These are phyloP conservation scores for Ischnura elegans DNA, from an alignment of 2,888 invertebrate genomes.

Conservation along the genomic window DNA sequence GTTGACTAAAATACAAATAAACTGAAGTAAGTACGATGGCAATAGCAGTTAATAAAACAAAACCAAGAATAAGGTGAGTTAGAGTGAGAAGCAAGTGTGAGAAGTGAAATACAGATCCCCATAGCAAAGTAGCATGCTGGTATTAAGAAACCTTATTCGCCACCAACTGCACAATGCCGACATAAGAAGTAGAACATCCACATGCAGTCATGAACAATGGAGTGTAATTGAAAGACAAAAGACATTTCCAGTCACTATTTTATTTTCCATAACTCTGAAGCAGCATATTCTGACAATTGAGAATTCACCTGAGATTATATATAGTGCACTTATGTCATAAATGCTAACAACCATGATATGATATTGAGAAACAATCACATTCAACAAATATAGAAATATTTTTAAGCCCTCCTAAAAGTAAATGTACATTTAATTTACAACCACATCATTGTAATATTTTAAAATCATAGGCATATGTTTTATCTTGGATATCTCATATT, in stretches of 20 bases:
- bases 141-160: background rate
- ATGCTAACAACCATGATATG: conserved; percentile 59
- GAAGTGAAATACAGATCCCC: background rate
- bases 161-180: background rate
- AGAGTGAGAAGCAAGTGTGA: background rate
- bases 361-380: conserved; percentile 8
- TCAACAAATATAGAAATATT: conserved; percentile 17
- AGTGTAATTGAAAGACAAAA: conserved; percentile 61
- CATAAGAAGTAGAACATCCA: background rate
- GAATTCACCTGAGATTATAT: conserved; percentile 60
- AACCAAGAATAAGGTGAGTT: background rate
- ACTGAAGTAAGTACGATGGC: background rate
- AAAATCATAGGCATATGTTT: background rate
- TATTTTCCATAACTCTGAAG: conserved; percentile 54
- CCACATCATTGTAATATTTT: background rate
- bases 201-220: conserved; percentile 23
- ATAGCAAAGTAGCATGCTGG: background rate
- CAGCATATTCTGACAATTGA: conserved; percentile 57
- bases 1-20: background rate
- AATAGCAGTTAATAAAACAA: background rate
- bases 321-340: conserved; percentile 35
- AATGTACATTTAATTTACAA: conserved; percentile 39
- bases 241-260: conserved; percentile 42
- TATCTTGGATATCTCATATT: background rate
- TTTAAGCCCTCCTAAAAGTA: conserved; percentile 24